These are phyloP conservation scores for Trissolcus brochymenae DNA, from an alignment of 2,888 invertebrate genomes.

Conservation along the genomic window DNA sequence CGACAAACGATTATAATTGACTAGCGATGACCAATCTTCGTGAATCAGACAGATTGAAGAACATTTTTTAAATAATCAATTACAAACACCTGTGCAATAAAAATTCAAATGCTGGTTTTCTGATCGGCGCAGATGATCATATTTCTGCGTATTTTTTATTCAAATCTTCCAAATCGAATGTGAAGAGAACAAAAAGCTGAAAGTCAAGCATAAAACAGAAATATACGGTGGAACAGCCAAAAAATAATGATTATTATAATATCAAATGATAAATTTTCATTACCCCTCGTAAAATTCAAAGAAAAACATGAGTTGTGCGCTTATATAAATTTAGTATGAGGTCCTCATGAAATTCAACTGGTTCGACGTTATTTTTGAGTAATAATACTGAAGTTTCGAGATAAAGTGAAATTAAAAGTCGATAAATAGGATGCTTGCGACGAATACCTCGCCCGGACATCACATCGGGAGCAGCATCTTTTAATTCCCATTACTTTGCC, in stretches of 20 bases:
- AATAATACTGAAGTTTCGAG: constrained; percentile 32
- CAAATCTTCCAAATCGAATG: constrained; percentile 22
- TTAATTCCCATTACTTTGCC: constrained; percentile 42
- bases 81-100: constrained; percentile 72
- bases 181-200: neutral
- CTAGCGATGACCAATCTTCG: constrained; percentile 48
- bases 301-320: neutral
- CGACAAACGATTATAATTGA: constrained; percentile 53
- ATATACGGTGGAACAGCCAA: neutral
- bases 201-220: neutral
- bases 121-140: constrained; percentile 22
- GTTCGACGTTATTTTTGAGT: constrained; percentile 20
- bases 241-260: neutral
- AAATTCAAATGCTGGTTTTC: constrained; percentile 4
- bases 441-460: constrained; percentile 7
- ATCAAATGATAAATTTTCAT: too few relatives aligned
- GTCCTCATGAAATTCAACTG: too few relatives aligned
- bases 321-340: neutral
- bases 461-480: constrained; percentile 15
- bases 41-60: constrained; percentile 55
- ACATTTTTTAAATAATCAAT: constrained; percentile 73
- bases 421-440: constrained; percentile 11
- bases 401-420: constrained; percentile 38
- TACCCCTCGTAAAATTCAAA: too few relatives aligned
- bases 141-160: constrained; percentile 19